These are phyloP conservation scores for Rhinogobio ventralis DNA, from an alignment of 2,797 vertebrate genomes.

Conservation along the genomic window DNA sequence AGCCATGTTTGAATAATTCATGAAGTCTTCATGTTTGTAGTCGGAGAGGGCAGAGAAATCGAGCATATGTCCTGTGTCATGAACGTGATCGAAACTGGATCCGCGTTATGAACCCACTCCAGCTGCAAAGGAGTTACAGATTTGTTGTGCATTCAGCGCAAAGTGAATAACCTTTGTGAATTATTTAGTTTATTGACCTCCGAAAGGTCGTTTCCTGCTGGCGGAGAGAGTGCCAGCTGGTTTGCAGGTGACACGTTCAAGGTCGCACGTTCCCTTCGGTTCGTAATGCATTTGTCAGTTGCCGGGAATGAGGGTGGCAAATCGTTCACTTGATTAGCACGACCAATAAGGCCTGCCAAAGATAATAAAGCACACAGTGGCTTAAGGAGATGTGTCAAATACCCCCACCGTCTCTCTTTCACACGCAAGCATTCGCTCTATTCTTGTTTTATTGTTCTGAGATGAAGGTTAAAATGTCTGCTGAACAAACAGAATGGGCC, in stretches of 20 bases:
- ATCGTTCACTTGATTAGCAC: conserved; percentile 84
- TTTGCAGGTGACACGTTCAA: conserved; percentile 84
- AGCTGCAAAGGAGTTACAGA: conserved; percentile 71
- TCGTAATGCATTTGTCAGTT: conserved; percentile 86
- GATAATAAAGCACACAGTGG: conserved; percentile 84
- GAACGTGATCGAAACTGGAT: conserved; percentile 17
- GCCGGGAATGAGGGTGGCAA: conserved; percentile 74
- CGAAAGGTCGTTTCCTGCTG: conserved; percentile 85
- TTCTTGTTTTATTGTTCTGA: conserved; percentile 82
- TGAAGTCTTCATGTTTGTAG: conserved; percentile 11
- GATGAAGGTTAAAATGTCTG: conserved; percentile 85
- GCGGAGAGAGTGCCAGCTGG: conserved; percentile 75
- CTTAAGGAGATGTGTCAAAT: conserved; percentile 86
- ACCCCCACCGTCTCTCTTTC: conserved; percentile 65
- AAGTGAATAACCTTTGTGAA: conserved; percentile 84
- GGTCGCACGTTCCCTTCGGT: conserved; percentile 79
- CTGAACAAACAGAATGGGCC: conserved; percentile 81
- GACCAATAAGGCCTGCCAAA: conserved; percentile 85
- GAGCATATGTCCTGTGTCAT: conserved; percentile 1
- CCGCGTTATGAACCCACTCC: neutral
- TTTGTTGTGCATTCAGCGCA: conserved; percentile 74
- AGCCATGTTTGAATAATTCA: conserved; percentile 38
- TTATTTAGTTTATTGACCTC: conserved; percentile 89
- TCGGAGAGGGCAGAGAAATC: conserved; percentile 7
- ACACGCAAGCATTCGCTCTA: conserved; percentile 52